Evolutionary conservation across 1,140 invertebrate genomes (phyloP).

Genomic region (Akabosia matsudoensis): DNA sequence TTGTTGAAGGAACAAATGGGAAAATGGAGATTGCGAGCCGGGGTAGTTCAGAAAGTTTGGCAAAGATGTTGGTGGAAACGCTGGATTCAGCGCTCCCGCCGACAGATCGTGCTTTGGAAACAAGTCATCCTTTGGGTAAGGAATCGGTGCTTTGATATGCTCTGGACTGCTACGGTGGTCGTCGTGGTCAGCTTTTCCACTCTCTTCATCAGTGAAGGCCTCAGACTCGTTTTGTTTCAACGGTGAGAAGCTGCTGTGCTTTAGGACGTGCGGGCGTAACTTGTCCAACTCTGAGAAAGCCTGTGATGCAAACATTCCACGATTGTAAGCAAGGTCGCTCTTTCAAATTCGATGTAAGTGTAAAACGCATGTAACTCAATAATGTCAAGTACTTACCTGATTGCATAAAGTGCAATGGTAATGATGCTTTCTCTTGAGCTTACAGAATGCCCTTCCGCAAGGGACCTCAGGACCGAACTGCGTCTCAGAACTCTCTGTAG

Average conservation of each 20-base stretch:
- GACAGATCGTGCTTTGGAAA: slow-evolving; percentile 7
- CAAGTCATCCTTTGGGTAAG: background rate
- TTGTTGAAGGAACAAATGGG: slow-evolving; percentile 38
- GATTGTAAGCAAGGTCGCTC: background rate
- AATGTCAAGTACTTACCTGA: slow-evolving; percentile 57
- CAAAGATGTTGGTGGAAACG: slow-evolving; percentile 38
- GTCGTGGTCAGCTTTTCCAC: slow-evolving; percentile 53
- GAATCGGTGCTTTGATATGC: background rate
- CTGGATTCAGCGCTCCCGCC: slow-evolving; percentile 4
- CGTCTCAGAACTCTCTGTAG: slow-evolving; percentile 42
- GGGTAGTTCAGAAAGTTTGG: slow-evolving; percentile 43
- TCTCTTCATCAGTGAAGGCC: slow-evolving; percentile 28
- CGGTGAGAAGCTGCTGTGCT: slow-evolving; percentile 58
- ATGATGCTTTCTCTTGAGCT: slow-evolving; percentile 77
- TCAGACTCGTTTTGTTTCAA: slow-evolving; percentile 34
- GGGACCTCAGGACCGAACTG: slow-evolving; percentile 60
- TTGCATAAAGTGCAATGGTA: slow-evolving; percentile 85
- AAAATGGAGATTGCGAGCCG: slow-evolving; percentile 37
- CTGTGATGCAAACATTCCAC: slow-evolving; percentile 45
- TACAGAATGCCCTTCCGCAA: slow-evolving; percentile 79
- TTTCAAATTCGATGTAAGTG: background rate
- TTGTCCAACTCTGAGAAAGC: slow-evolving; percentile 68
- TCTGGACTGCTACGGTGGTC: slow-evolving; percentile 43
- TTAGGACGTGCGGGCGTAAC: slow-evolving; percentile 66
- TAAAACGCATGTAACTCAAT: background rate